Evolutionary conservation across 2,113 vertebrate species (phyloP).

Genomic region (Nesogale talazaci): DNA sequence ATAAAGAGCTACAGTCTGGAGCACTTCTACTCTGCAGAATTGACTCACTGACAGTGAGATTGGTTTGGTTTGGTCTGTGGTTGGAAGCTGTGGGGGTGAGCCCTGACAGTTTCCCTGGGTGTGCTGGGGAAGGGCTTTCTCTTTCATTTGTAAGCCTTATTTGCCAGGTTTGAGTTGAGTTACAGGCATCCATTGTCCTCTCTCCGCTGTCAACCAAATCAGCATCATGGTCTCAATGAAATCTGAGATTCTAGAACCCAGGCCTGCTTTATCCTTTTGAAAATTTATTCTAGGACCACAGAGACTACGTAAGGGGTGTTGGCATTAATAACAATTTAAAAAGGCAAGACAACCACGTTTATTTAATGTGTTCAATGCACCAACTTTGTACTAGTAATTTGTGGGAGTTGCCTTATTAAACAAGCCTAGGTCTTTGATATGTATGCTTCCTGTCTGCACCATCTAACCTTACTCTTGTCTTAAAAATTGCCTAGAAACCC

Average conservation of each 20-base stretch:
- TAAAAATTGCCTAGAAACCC: conserved; percentile 48
- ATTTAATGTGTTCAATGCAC: not conserved
- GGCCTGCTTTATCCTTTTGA: conserved; percentile 2
- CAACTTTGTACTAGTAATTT: not conserved
- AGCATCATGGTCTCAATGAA: not conserved
- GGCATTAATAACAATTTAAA: not conserved
- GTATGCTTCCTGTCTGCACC: not conserved
- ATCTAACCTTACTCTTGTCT: conserved; percentile 31
- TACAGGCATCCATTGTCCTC: not conserved
- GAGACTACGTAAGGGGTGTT: not conserved
- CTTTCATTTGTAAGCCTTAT: conserved; percentile 26
- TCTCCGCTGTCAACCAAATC: not conserved
- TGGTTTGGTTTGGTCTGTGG: not conserved
- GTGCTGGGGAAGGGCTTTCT: conserved; percentile 4
- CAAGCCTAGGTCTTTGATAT: conserved; percentile 45
- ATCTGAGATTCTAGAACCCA: conserved; percentile 30
- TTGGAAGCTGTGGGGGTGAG: not conserved
- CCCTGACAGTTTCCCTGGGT: not conserved
- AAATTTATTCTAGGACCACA: conserved; percentile 24
- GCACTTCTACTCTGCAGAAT: no score
- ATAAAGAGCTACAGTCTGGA: no score
- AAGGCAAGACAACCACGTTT: not conserved
- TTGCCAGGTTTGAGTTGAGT: not conserved
- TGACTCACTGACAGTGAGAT: no score
- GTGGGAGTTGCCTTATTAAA: conserved; percentile 54